Evolutionary conservation across 2,797 vertebrate genomes (phyloP), one percentile per base, ranked within the genome.

Genomic region (Phalanger gymnotis): DNA sequence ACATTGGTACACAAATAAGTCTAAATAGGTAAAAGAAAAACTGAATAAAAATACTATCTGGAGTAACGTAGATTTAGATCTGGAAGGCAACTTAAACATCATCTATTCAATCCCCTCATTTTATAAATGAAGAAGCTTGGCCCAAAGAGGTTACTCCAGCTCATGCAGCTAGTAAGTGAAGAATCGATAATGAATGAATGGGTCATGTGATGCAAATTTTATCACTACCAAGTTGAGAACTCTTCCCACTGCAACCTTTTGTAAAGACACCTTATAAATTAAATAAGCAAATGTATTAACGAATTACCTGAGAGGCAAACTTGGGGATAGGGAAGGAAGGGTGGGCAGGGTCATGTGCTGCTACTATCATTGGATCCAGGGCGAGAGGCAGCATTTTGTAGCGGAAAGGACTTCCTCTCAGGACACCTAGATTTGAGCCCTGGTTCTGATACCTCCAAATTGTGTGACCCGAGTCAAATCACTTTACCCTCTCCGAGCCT

Each of bases 11-110:
- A 40, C 25, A 7, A 47, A 19, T 56, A 53, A 93, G n/a, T 73
- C 90, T 81, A 87, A 57, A 56, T 51, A 73, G 61, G 12, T 92
- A 40, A 54, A 94, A 96, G 92, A 92, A 56, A 90, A 93, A 90
- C 19, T 28, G 2, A 92, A 91, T 53, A 7, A 91, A 90, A 53
- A 94, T 53, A 57, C n/a, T 54, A 25, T 53, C 81, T 54, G 31
- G 47, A 92, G 91, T 40, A 40, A 47, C 66, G 25, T 14, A 81
- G n/a, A 81, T 25, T 81, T 47, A 81, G 66, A 40, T 30, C 16
- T 40, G 40, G 22, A 47, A 27, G 19, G 22, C 22, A 47, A 10
- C 73, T 81, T 47, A 81, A 25, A 51, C 9, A 51, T 47, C 22
- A 51, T 87, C 40, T 51, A 27, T 87, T 87, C 40, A 87, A 87